A percentile compares a stretch with the other conserved stretches of the same genome.
phyloP scores from a whole-genome alignment of 53 echinoderm and acorn worm species.

The Paelopatides confundens region DNA sequence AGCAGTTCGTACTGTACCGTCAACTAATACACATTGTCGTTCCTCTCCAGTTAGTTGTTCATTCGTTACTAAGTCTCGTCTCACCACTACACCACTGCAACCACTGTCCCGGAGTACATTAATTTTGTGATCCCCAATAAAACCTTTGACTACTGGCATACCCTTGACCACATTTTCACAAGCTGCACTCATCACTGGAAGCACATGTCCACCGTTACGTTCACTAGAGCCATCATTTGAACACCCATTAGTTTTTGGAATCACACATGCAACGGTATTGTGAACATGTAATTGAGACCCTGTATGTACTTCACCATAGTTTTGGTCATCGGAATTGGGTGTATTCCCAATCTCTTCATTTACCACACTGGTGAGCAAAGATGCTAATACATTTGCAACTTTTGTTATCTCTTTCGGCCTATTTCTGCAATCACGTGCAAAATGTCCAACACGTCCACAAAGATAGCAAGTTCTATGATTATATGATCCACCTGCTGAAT shows the following conservation, averaged over 20 bases:
- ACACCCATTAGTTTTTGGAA: slow-evolving; percentile 34
- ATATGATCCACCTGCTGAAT: no score
- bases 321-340: no score
- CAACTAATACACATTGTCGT: slow-evolving; percentile 47
- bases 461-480: no score
- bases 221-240: slow-evolving; percentile 41
- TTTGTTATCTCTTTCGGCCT: no score
- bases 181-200: slow-evolving; percentile 46
- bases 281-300: background rate
- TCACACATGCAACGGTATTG: slow-evolving; percentile 52
- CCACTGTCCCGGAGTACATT: slow-evolving; percentile 53
- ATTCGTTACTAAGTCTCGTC: slow-evolving; percentile 1
- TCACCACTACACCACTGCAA: slow-evolving; percentile 53
- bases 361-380: no score
- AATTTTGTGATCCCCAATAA: slow-evolving; percentile 10
- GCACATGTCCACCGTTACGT: slow-evolving; percentile 36
- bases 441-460: no score
- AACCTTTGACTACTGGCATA: slow-evolving; percentile 54
- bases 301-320: no score
- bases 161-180: slow-evolving; percentile 3
- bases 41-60: slow-evolving; percentile 36
- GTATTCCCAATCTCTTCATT: no score
- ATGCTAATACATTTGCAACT: no score
- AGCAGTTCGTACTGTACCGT: slow-evolving; percentile 22
- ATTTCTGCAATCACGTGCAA: no score